Conservation (phyloP, 2,888 invertebrate genomes). For the Phortica okadai region DNA sequence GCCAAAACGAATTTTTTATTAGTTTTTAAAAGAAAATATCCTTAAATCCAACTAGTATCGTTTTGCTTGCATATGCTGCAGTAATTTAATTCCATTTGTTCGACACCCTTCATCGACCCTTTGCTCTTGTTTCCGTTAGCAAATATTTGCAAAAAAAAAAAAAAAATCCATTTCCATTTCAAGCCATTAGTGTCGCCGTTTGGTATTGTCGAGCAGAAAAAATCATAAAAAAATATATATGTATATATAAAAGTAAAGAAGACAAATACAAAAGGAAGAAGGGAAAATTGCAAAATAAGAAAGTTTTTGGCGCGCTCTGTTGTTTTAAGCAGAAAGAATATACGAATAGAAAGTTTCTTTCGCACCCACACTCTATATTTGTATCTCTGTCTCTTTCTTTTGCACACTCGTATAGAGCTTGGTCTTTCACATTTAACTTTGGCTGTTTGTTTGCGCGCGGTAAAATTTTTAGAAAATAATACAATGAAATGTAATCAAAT, state of each 20-base stretch:
- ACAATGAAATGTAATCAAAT: constrained; percentile 52
- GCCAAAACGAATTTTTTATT: background rate
- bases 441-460: constrained; percentile 54
- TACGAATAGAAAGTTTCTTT: constrained; percentile 50
- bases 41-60: constrained; percentile 11
- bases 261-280: constrained; percentile 44
- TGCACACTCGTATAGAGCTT: background rate
- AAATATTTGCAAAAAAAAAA: constrained; percentile 57
- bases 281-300: constrained; percentile 37
- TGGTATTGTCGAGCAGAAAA: constrained; percentile 29
- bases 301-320: constrained; percentile 62
- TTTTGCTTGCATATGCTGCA: constrained; percentile 27
- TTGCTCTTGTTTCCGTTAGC: constrained; percentile 3
- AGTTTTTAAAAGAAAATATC: constrained; percentile 10
- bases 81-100: constrained; percentile 25
- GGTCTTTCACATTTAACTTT: constrained; percentile 45
- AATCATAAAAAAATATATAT: background rate
- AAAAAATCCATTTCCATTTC: constrained; percentile 63
- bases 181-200: constrained; percentile 65
- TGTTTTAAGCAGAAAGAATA: constrained; percentile 49
- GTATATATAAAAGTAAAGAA: too few species aligned
- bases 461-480: constrained; percentile 61
- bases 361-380: constrained; percentile 38
- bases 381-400: constrained; percentile 15
- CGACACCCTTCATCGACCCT: constrained; percentile 26